Percentiles rank a stretch among this genome's conserved stretches.
Conservation (phyloP, 2,888 invertebrate genomes). For the Podotricha telesiphe region DNA sequence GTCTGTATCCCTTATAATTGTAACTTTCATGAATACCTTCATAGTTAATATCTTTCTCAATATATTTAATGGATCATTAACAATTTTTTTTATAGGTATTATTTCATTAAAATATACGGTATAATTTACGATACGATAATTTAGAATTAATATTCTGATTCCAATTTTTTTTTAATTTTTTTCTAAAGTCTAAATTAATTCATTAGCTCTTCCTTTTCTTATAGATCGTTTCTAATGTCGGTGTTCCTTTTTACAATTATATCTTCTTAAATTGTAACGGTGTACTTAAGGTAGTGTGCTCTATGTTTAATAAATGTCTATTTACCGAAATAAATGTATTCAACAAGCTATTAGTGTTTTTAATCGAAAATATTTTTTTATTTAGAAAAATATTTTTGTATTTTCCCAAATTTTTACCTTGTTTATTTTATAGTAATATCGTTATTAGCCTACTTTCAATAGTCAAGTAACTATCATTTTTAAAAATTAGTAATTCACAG, state of each 20-base stretch:
- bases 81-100: no score
- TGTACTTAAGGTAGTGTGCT: neutral
- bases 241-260: neutral
- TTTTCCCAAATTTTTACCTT: no score
- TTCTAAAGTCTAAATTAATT: neutral
- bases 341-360: neutral
- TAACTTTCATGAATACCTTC: neutral
- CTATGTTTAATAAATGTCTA: conserved; percentile 17
- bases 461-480: no score
- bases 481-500: no score
- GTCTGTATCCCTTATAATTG: neutral
- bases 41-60: neutral
- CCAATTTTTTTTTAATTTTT: no score
- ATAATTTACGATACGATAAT: no score
- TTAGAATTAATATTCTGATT: no score
- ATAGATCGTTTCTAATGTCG: neutral
- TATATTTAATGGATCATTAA: neutral
- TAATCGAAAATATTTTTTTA: neutral
- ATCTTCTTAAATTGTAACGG: neutral
- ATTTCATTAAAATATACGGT: no score
- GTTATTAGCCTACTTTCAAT: no score
- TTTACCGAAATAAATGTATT: conserved; percentile 21
- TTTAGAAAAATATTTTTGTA: no score
- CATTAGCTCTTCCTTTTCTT: neutral
- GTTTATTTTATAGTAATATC: no score